Evolutionary conservation across 2,113 vertebrate species (phyloP), one percentile per base, ranked within the genome.

Genomic region (Apeltes quadracus): DNA sequence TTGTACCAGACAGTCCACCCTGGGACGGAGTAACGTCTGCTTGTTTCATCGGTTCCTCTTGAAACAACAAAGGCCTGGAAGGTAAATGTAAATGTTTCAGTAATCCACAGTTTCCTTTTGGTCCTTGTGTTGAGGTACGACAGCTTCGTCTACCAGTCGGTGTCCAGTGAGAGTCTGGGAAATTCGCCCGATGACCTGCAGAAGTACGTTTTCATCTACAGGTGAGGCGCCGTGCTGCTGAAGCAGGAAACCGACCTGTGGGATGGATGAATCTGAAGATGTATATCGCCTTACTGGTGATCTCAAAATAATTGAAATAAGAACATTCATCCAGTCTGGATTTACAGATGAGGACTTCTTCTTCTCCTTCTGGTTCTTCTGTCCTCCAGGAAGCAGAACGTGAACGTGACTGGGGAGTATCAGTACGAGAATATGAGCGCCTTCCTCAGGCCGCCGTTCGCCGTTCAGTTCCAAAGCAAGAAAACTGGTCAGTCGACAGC

Each of bases 201-300:
- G 81, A 66, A 89, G 36, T 92, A 90, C 3, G 86, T 91, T 11
- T 92, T 87, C 82, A 58, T 91, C 59, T 91, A 88, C 88, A 91
- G 79, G 90, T 88, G 12, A 81, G 87, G 34, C 7, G 4, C 39
- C 10, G 38, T 1, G 2, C 14, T 5, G 7, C 5, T 36, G n/a
- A 23, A 36, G 25, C 23, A 16, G 6, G 16, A 41, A 4, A n/a
- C 62, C n/a, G 12, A 65, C 57, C 15, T 46, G 54, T 4, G 5
- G 67, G 12, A 46, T 1, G 12, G n/a, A 59, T 23, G n/a, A 23
- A 9, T 44, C 29, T 25, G 15, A 29, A 11, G 27, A 43, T 32
- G 3, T 16, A 50, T 50, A 22, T 22, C 11, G 4, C 11, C 22
- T n/a, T 50, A 22, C 0, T 22, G 38, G 12, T 39, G 38, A 13